A percentile compares a stretch with the other conserved stretches of the same genome.
phyloP scores from a whole-genome alignment of 2,797 vertebrate species.

The Diceros bicornis region DNA sequence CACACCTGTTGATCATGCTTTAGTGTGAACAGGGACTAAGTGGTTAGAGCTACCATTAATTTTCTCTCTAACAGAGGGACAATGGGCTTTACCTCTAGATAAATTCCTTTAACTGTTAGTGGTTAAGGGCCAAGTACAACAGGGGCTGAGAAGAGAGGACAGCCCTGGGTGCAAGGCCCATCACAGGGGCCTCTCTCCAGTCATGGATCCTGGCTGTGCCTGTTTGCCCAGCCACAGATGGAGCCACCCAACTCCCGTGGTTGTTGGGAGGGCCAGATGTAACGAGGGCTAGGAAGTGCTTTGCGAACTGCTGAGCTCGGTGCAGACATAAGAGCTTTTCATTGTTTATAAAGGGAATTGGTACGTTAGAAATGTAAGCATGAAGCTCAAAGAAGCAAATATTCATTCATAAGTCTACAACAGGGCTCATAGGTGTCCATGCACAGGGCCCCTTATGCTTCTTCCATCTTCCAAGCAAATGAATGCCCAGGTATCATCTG shows the following conservation, averaged over 20 bases:
- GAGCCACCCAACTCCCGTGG: background rate
- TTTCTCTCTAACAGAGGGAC: background rate
- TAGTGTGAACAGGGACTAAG: background rate
- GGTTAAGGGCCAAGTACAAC: background rate
- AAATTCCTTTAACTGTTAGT: background rate
- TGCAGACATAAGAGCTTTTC: background rate
- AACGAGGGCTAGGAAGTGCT: background rate
- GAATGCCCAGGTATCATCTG: slow-evolving; percentile 4
- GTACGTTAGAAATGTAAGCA: background rate
- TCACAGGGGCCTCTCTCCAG: background rate
- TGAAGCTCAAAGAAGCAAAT: slow-evolving; percentile 52
- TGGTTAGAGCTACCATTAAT: background rate
- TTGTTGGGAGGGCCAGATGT: background rate
- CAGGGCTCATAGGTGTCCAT: background rate
- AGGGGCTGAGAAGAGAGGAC: background rate
- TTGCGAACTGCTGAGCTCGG: background rate
- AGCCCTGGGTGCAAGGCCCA: background rate
- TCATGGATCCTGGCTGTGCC: background rate
- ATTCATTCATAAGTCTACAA: background rate
- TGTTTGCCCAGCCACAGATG: background rate
- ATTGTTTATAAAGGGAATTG: slow-evolving; percentile 1
- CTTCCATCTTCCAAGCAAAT: background rate
- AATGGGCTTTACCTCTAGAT: background rate
- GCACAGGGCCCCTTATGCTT: background rate
- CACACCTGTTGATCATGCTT: background rate